Evolutionary conservation across 2,113 vertebrate genomes (phyloP), one percentile per base, ranked within the genome.

Genomic region (Uropsilus gracilis): DNA sequence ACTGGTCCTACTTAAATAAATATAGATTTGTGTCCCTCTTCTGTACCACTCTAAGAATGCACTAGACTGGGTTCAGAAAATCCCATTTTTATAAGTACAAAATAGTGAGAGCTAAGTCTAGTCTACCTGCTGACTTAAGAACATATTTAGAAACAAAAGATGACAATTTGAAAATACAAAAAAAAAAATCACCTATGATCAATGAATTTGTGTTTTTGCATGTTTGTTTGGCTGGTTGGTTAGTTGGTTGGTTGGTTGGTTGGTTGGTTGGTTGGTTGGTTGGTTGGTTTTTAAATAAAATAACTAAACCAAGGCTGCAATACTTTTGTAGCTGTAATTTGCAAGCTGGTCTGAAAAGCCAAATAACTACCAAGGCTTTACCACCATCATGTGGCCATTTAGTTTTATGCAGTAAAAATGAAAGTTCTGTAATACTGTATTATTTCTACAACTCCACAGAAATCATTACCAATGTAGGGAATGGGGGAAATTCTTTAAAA

Each of bases 371-470:
- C 91, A 89, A 87, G 95, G 75, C 44, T 97, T 84, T 96, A 89
- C 95, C 96, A n/a, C 97, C 97, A 97, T 94, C 97, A 0, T 96
- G 97, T 97, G 97, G 97, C 83, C 95, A 6, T 86, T 94, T 71
- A 39, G 32, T 61, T 80, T 93, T 86, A 83, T 63, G 68, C 55
- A 37, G 42, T 61, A 78, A 64, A 82, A 87, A 26, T 10, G 16
- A 28, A 72, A 75, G 16, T 24, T 14, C 22, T 71, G 39, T 1
- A 9, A 24, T 46, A 7, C 20, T 44, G 22, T 3, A 3, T 1
- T 50, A 48, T 32, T 42, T 10, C 44, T 32, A 3, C 6, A 48
- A 32, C 8, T 57, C 69, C 12, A 22, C 14, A n/a, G 1, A 69
- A 61, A 34, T 42, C 77, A 44, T n/a, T 64, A 32, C 32, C 0